These are phyloP conservation scores for Macropis europaea DNA, from an alignment of 2,888 invertebrate species.

Conservation along the genomic window DNA sequence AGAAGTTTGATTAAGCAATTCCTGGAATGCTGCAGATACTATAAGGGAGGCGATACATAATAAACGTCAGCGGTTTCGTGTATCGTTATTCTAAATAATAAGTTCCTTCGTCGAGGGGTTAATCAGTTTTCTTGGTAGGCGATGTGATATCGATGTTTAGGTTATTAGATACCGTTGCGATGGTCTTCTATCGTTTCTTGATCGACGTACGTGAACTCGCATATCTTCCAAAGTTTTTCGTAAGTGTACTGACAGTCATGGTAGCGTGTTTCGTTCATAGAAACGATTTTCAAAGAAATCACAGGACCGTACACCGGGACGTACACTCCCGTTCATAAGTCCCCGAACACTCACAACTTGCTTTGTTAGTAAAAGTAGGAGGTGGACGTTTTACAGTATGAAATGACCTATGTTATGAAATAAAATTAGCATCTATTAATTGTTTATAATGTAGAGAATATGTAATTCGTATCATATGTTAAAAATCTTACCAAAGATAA, in stretches of 20 bases:
- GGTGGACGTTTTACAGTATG: no score
- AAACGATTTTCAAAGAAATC: background rate
- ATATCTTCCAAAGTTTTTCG: background rate
- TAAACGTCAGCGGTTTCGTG: background rate
- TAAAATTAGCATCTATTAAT: no score
- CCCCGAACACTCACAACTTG: no score
- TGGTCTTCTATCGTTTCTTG: constrained; percentile 8
- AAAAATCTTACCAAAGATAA: no score
- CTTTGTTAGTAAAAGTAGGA: no score
- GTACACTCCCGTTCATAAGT: no score
- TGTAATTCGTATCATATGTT: no score
- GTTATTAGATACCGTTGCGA: constrained; percentile 21
- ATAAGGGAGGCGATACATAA: background rate
- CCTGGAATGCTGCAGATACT: no score
- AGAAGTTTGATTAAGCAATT: no score
- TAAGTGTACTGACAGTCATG: background rate
- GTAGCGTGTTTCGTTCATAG: background rate
- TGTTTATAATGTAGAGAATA: no score
- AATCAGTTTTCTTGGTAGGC: constrained; percentile 3
- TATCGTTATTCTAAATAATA: background rate
- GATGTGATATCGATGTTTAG: constrained; percentile 24
- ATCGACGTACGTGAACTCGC: background rate
- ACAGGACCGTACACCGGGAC: no score
- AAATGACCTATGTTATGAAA: no score
- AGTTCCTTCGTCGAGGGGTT: background rate